Conservation (phyloP, 2,888 invertebrate species). For the Drosophila colorata region DNA sequence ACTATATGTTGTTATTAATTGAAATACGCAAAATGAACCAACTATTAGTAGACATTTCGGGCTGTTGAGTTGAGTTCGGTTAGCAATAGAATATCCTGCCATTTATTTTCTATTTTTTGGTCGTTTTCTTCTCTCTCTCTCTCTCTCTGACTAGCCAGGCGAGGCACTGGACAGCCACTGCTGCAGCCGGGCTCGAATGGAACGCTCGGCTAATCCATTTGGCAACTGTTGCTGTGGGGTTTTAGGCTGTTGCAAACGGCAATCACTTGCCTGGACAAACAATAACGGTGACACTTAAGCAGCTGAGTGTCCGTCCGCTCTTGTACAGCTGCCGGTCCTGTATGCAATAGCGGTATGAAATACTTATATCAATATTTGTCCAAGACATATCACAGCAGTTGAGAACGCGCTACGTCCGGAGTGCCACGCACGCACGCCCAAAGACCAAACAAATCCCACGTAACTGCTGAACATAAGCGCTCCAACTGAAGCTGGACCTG, state of each 20-base stretch:
- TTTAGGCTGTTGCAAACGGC: constrained; percentile 49
- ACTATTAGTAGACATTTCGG: too few species aligned
- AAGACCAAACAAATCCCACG: constrained; percentile 54
- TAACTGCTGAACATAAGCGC: constrained; percentile 23
- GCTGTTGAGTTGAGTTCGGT: too few species aligned
- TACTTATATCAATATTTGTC: constrained; percentile 67
- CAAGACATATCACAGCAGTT: constrained; percentile 63
- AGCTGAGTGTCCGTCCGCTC: constrained; percentile 18
- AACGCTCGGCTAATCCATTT: constrained; percentile 35
- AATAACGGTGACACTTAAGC: constrained; percentile 69
- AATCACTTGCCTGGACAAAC: constrained; percentile 73
- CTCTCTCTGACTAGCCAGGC: constrained; percentile 13
- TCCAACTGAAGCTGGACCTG: constrained; percentile 4
- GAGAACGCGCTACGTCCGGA: constrained; percentile 21
- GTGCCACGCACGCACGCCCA: constrained; percentile 60
- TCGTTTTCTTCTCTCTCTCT: background rate
- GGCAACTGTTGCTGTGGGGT: constrained; percentile 44
- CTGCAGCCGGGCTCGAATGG: too few species aligned
- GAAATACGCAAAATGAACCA: too few species aligned
- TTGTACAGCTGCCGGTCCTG: constrained; percentile 8
- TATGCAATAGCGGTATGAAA: constrained; percentile 27
- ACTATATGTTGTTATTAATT: too few species aligned
- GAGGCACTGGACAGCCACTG: background rate
- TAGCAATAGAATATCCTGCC: background rate
- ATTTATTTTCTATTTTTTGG: background rate